A percentile compares a stretch with the other conserved stretches of the same genome.
Evolutionary conservation across 2,888 invertebrate genomes (phyloP).

Genomic region (Melieria omissa): DNA sequence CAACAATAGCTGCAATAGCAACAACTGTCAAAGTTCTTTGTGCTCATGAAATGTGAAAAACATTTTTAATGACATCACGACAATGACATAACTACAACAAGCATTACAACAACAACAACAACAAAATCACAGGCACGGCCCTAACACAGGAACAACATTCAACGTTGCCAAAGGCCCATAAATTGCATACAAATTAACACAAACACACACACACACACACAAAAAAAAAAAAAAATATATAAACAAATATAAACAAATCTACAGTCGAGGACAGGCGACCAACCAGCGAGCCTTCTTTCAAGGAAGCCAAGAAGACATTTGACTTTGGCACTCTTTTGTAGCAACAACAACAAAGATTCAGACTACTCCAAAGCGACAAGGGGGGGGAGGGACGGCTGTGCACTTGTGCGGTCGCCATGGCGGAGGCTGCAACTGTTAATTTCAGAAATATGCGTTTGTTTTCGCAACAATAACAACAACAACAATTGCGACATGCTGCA

Average conservation of each 20-base stretch:
- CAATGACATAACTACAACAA: constrained; percentile 32
- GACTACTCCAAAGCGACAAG: too few species aligned
- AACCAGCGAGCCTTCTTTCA: too few species aligned
- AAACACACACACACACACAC: background rate
- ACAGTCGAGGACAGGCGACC: too few species aligned
- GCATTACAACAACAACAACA: background rate
- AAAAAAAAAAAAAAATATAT: background rate
- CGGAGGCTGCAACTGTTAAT: too few species aligned
- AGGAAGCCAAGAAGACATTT: too few species aligned
- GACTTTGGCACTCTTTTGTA: too few species aligned
- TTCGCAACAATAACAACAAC: too few species aligned
- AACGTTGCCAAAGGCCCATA: background rate
- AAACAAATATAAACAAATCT: constrained; percentile 8
- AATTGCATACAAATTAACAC: constrained; percentile 21
- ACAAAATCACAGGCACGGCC: background rate
- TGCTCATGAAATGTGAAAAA: constrained; percentile 29
- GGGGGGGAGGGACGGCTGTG: too few species aligned
- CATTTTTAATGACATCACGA: constrained; percentile 35
- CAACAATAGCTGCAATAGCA: constrained; percentile 30
- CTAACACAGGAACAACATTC: background rate
- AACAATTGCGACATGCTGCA: too few species aligned
- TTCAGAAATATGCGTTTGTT: too few species aligned
- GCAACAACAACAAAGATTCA: too few species aligned
- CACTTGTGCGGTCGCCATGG: too few species aligned
- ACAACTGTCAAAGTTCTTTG: constrained; percentile 37